Evolutionary conservation across 1,140 invertebrate genomes (phyloP).

Genomic region (Drosophila pseudoananassae): DNA sequence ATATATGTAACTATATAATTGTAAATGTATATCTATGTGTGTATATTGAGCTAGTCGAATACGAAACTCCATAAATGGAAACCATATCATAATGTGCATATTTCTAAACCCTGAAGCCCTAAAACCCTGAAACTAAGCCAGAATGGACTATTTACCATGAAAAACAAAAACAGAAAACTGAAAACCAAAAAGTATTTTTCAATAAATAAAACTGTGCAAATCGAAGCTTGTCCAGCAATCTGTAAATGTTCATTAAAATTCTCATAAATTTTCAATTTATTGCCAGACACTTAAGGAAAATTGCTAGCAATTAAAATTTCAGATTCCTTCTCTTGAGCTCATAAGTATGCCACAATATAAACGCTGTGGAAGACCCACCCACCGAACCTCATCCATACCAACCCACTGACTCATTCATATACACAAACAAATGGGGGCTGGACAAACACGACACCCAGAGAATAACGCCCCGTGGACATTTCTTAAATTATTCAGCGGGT

Average conservation of each 20-base stretch:
- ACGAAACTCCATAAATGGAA: constrained; percentile 55
- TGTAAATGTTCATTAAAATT: constrained; percentile 25
- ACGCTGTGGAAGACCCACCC: not conserved
- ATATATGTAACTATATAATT: constrained; percentile 27
- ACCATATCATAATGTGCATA: constrained; percentile 77
- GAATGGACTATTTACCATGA: constrained; percentile 58
- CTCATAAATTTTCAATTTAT: constrained; percentile 44
- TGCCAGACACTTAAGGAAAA: constrained; percentile 43
- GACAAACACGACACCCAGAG: constrained; percentile 29
- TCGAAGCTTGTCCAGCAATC: constrained; percentile 30
- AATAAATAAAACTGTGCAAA: constrained; percentile 72
- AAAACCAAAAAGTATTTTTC: constrained; percentile 63
- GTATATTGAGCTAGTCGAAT: constrained; percentile 54
- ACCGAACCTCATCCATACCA: not conserved
- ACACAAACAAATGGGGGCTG: constrained; percentile 3
- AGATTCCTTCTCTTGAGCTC: constrained; percentile 25
- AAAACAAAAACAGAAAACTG: constrained; percentile 11
- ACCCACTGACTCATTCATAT: not conserved
- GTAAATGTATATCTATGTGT: constrained; percentile 50
- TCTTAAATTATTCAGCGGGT: constrained; percentile 59
- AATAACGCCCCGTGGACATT: constrained; percentile 52
- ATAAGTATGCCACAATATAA: constrained; percentile 35
- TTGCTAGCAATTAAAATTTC: constrained; percentile 54
- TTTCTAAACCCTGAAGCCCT: constrained; percentile 43
- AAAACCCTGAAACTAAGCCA: constrained; percentile 28